phyloP scores from a whole-genome alignment of 2,888 invertebrate genomes.

The Epirrita christyi region DNA sequence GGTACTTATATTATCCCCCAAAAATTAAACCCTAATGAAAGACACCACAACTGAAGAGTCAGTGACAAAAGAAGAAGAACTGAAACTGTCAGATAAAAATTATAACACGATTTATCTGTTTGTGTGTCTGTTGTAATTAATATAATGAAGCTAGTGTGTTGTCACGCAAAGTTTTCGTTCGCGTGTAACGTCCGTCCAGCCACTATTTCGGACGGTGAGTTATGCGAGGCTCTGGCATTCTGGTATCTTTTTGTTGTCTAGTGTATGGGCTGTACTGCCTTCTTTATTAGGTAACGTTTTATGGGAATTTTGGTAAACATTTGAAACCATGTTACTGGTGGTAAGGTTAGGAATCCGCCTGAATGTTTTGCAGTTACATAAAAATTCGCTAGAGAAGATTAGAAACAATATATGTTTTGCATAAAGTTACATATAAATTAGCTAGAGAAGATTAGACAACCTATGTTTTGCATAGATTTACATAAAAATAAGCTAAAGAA shows the following conservation, averaged over 20 bases:
- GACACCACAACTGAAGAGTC: conserved; percentile 57
- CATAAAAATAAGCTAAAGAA: no score
- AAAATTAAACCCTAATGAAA: no score
- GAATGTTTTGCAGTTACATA: no score
- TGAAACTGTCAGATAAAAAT: not conserved
- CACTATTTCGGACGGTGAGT: conserved; percentile 65
- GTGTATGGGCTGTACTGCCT: conserved; percentile 19
- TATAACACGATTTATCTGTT: no score
- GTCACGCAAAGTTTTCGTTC: conserved; percentile 74
- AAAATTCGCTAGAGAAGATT: no score
- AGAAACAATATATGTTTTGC: no score
- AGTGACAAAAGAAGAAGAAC: no score
- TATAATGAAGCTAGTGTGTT: conserved; percentile 75
- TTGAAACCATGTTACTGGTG: conserved; percentile 8
- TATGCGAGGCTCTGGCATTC: conserved; percentile 52
- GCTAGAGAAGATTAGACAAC: no score
- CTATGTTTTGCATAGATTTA: no score
- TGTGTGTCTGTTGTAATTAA: conserved; percentile 66
- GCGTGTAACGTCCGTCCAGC: conserved; percentile 64
- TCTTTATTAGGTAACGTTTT: conserved; percentile 26
- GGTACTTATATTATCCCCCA: no score
- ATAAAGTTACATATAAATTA: no score
- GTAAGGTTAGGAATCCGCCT: no score
- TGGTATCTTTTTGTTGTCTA: conserved; percentile 51
- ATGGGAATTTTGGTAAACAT: conserved; percentile 20